Evolutionary conservation across 2,113 vertebrate genomes (phyloP), one percentile per base, ranked within the genome.

Genomic region (Cairina moschata): DNA sequence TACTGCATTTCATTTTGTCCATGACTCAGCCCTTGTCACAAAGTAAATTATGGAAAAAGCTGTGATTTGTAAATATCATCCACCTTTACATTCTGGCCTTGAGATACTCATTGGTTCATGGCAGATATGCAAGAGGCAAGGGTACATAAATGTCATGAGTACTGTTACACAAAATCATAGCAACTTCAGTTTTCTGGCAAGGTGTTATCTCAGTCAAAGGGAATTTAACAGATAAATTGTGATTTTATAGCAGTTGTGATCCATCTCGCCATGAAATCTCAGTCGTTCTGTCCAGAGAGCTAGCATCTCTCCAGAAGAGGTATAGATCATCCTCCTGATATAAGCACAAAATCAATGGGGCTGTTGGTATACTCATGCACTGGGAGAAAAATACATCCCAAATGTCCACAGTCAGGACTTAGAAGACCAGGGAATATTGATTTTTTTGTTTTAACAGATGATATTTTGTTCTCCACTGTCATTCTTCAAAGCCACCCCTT

Each of bases 311-410:
- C 56, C 69, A 86, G 12, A 95, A 91, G 76, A 87, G 52, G 58
- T 79, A 92, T 85, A 96, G 86, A 95, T 96, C 90, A 94, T 89
- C n/a, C 69, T 92, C 36, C 54, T 87, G 73, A 92, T 91, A 81
- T 29, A 91, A 94, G 69, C 83, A 96, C 65, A 94, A 96, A 97
- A 96, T 96, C 96, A 96, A 94, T 96, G 77, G 59, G 76, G 59
- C 63, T 96, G 60, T 74, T 86, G 62, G 88, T 87, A 93, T 68
- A 90, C 46, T 88, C 76, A 58, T 59, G 59, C n/a, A 92, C 20
- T 56, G 69, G 69, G 86, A 93, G 88, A 85, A 96, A 96, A 94
- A 94, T 69, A 83, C 73, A 80, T 67, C 85, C 59, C 9, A 1
- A 66, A 58, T 72, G 73, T 86, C 81, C 59, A 75, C 15, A 85